These are phyloP conservation scores for Julus scanicus DNA, from an alignment of 2,888 invertebrate species.

Conservation along the genomic window DNA sequence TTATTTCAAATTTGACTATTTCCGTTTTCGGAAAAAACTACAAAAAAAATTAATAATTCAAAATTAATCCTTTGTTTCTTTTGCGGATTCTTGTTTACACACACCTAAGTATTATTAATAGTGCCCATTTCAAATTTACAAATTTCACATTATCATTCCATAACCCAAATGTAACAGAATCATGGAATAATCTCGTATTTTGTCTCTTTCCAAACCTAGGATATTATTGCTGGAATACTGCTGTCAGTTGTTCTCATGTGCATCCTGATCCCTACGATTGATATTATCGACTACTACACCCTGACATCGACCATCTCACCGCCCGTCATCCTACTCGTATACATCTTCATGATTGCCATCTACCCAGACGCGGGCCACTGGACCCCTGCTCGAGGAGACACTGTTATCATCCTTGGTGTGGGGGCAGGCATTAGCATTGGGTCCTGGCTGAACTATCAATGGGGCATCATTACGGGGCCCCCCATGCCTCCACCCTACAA, in stretches of 20 bases:
- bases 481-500: conserved; percentile 77
- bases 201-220: conserved; percentile 69
- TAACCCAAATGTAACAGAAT: too few relatives aligned
- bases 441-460: conserved; percentile 85
- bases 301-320: conserved; percentile 77
- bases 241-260: conserved; percentile 77
- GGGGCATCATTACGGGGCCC: conserved; percentile 75
- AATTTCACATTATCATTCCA: too few relatives aligned
- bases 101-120: too few relatives aligned
- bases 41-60: too few relatives aligned
- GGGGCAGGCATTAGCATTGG: conserved; percentile 82
- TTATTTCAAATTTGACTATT: too few relatives aligned
- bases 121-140: too few relatives aligned
- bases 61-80: too few relatives aligned
- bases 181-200: not conserved
- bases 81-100: too few relatives aligned
- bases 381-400: conserved; percentile 92
- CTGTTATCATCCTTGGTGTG: conserved; percentile 86
- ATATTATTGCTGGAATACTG: conserved; percentile 81
- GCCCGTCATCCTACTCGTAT: conserved; percentile 72
- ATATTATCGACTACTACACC: conserved; percentile 78
- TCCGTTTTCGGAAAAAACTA: too few relatives aligned
- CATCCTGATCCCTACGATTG: conserved; percentile 79
- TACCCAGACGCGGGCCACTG: conserved; percentile 86
- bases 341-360: conserved; percentile 77